phyloP scores from a whole-genome alignment of 2,113 vertebrate genomes.

The Canis aureus region DNA sequence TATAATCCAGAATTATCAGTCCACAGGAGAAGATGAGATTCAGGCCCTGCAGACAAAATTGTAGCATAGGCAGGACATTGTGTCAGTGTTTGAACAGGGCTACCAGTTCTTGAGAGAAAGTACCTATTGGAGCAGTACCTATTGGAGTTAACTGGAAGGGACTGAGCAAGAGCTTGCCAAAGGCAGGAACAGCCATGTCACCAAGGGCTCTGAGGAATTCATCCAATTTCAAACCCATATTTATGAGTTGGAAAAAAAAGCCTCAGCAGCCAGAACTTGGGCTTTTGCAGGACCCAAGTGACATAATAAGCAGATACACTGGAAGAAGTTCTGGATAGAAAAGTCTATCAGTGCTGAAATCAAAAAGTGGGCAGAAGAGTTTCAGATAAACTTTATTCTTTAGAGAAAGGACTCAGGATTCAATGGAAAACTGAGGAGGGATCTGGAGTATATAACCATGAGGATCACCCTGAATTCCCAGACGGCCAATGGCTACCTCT shows the following conservation, averaged over 20 bases:
- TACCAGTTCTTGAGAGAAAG: conserved; percentile 60
- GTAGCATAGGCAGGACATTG: neutral
- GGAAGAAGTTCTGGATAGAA: conserved; percentile 48
- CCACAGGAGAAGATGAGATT: too few relatives aligned
- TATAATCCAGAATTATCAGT: too few relatives aligned
- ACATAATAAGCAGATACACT: neutral
- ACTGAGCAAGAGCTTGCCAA: accelerated
- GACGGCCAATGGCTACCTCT: conserved; percentile 87
- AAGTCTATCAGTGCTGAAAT: conserved; percentile 27
- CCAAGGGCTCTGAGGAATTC: neutral
- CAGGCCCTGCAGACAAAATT: conserved; percentile 12
- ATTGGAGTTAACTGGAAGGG: neutral
- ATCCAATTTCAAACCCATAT: neutral
- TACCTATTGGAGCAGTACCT: neutral
- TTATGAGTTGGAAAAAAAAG: neutral
- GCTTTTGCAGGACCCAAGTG: conserved; percentile 38
- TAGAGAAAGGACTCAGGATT: conserved; percentile 51
- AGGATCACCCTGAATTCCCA: conserved; percentile 84
- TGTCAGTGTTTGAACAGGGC: neutral
- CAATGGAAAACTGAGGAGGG: neutral
- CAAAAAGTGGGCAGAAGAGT: neutral
- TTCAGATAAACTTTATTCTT: conserved; percentile 30
- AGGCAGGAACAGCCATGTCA: accelerated
- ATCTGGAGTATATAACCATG: conserved; percentile 42
- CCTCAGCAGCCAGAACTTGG: neutral